A percentile compares a stretch with the other conserved stretches of the same genome.
Evolutionary conservation across 2,113 vertebrate species (phyloP).

Genomic region (Chrysochloris asiatica): DNA sequence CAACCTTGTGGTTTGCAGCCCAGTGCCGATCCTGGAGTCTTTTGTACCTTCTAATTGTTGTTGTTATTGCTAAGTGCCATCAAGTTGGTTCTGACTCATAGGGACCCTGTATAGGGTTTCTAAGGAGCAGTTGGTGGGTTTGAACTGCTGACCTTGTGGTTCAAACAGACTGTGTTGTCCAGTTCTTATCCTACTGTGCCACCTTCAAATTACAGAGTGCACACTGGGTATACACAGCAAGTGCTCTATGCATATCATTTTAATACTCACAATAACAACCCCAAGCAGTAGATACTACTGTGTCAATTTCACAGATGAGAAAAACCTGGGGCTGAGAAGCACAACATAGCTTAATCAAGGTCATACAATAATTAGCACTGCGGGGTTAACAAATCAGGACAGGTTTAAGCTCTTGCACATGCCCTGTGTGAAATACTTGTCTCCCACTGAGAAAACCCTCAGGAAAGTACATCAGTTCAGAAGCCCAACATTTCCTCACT

Average conservation of each 20-base stretch:
- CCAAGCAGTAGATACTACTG: neutral
- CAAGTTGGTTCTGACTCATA: too few species aligned
- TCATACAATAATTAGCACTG: neutral
- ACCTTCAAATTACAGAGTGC: neutral
- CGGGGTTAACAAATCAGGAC: neutral
- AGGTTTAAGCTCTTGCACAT: neutral
- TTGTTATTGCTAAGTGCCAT: too few species aligned
- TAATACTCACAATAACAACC: neutral
- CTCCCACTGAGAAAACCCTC: neutral
- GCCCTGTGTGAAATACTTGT: too few species aligned
- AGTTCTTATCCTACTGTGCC: too few species aligned
- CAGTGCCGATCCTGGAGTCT: too few species aligned
- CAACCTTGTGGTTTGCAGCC: too few species aligned
- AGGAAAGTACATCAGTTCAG: neutral
- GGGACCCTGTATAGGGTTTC: too few species aligned
- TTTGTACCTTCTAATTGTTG: too few species aligned
- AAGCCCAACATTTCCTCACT: neutral
- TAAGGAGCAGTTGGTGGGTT: too few species aligned
- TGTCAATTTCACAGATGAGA: neutral
- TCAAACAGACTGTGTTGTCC: too few species aligned
- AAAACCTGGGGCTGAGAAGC: neutral
- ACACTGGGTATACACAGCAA: rapidly evolving
- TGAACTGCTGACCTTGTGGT: too few species aligned
- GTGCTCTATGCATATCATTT: neutral
- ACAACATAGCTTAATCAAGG: neutral